These are phyloP conservation scores for Eutrigla gurnardus DNA, from an alignment of 2,797 vertebrate genomes.

Conservation along the genomic window DNA sequence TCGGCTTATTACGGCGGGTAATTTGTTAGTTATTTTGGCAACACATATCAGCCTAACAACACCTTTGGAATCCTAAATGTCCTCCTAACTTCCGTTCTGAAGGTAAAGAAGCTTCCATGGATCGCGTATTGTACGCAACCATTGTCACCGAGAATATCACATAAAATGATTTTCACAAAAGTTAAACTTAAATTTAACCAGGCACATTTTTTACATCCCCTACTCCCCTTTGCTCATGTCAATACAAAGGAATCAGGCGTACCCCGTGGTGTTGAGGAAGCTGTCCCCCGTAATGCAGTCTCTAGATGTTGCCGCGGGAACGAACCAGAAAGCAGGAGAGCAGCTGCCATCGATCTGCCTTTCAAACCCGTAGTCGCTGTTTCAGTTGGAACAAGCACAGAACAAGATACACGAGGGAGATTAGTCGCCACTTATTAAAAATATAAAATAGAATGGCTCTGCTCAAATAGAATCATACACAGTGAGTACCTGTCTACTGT, in stretches of 20 bases:
- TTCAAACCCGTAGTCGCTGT: conserved; percentile 94
- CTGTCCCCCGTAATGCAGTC: conserved; percentile 90
- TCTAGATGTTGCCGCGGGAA: conserved; percentile 86
- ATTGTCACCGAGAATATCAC: neutral
- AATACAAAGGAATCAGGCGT: conserved; percentile 23
- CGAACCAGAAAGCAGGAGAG: conserved; percentile 91
- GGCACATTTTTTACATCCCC: neutral
- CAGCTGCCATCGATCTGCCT: conserved; percentile 90
- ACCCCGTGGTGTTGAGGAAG: conserved; percentile 95
- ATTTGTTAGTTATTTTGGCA: neutral
- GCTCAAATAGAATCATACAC: conserved; percentile 23
- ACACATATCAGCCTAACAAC: neutral
- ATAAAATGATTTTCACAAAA: conserved; percentile 8
- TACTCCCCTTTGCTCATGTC: neutral
- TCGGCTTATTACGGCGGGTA: neutral
- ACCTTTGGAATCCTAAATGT: neutral
- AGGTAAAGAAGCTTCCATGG: neutral
- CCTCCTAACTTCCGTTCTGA: neutral
- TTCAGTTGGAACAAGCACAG: conserved; percentile 23
- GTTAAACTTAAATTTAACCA: neutral
- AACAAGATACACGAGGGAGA: conserved; percentile 7
- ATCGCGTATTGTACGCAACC: neutral
- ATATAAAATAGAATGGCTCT: conserved; percentile 37
- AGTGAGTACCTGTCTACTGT: conserved; percentile 2
- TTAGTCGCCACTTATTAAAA: conserved; percentile 33